Percentiles rank a stretch among this genome's conserved stretches.
These are phyloP conservation scores for Verasper variegatus DNA, from an alignment of 2,113 vertebrate species.

Conservation along the genomic window DNA sequence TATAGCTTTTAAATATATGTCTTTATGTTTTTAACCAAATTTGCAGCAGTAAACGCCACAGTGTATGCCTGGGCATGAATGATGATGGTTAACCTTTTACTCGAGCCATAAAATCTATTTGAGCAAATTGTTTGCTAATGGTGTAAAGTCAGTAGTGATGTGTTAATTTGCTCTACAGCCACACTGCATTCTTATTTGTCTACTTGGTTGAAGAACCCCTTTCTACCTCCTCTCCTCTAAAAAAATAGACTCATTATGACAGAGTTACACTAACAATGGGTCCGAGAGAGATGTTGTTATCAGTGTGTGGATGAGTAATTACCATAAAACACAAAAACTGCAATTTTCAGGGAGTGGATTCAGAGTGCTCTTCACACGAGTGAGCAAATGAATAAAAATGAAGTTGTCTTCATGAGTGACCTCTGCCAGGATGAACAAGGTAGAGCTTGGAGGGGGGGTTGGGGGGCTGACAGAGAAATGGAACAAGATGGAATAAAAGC, in stretches of 20 bases:
- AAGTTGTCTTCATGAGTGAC: constrained; percentile 63
- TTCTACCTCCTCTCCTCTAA: constrained; percentile 10
- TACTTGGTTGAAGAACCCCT: constrained; percentile 18
- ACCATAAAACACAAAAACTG: constrained; percentile 55
- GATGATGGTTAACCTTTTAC: constrained; percentile 62
- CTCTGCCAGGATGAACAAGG: constrained; percentile 50
- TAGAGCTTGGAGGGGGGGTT: constrained; percentile 1
- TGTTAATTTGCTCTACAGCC: constrained; percentile 43
- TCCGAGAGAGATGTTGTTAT: constrained; percentile 46
- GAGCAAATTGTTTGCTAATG: constrained; percentile 60
- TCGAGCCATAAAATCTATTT: constrained; percentile 47
- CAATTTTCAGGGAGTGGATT: constrained; percentile 60
- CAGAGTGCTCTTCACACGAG: constrained; percentile 63
- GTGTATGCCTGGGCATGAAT: constrained; percentile 54
- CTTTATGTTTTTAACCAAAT: constrained; percentile 45
- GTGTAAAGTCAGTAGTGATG: constrained; percentile 42
- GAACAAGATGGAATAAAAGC: constrained; percentile 54
- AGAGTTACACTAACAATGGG: constrained; percentile 30
- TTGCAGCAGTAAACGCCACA: constrained; percentile 43
- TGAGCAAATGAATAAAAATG: constrained; percentile 67
- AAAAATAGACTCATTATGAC: constrained; percentile 38
- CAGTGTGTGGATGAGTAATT: constrained; percentile 57
- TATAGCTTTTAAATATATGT: constrained; percentile 53
- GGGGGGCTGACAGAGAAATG: constrained; percentile 8
- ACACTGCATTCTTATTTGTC: background rate